Evolutionary conservation across 2,888 invertebrate genomes (phyloP), one percentile per base, ranked within the genome.

Genomic region (Synergus umbraculus): DNA sequence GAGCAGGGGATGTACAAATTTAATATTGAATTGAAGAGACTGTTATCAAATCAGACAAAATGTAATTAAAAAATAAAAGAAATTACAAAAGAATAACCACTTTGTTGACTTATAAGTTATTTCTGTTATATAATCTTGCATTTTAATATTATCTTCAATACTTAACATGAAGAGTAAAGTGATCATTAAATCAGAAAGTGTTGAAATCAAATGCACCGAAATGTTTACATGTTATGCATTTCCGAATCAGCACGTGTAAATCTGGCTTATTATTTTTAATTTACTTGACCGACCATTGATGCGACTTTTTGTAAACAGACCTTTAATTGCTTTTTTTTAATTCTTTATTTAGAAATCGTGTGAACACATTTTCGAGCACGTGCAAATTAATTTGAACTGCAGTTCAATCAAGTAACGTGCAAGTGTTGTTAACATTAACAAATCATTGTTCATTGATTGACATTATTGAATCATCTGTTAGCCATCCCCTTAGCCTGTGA

Each of bases 321-420:
- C 18, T 73, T 54, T 15, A 73, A 73, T 58, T 73, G 18, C 41
- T 58, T 58, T 10, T 73, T 54, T 73, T 54, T 7, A 73, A 54
- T 73, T 73, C 41, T 73, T 41, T 73, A n/a, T 58, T 41, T 73
- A 73, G 41, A 54, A 73, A 54, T 37, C 9, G n/a, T 15, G 7
- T 29, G 13, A 12, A 54, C 37, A 54, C 18, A 69, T 69, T 49
- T 15, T 49, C 4, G 10, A 49, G 4, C 22, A 69, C 69, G 69
- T 69, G 49, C 15, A 29, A 3, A 10, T 4, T 69, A 37, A 58
- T 37, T n/a, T n/a, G 37, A 41, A 29, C 22, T 29, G 2, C 41
- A 37, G 8, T 29, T 49, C 29, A 63, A 63, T 13, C 29, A 13
- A 29, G 2, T 13, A 63, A 46, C 10, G 46, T 46, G 13, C 10